Evolutionary conservation across 2,888 invertebrate genomes (phyloP).

Genomic region (Drosophila rubida): DNA sequence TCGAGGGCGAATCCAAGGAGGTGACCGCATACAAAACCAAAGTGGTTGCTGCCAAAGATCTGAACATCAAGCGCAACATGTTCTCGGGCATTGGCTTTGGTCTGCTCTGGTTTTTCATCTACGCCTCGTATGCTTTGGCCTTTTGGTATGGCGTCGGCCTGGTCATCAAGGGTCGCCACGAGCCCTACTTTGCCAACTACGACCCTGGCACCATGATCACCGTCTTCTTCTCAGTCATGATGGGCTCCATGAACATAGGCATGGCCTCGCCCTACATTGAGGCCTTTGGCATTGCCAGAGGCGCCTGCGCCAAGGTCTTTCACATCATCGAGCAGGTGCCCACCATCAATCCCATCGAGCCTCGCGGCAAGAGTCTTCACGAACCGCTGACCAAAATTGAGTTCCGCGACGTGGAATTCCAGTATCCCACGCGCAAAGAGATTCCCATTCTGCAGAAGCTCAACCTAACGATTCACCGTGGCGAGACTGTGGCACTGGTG

Average conservation of each 20-base stretch:
- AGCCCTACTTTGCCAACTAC: slow-evolving; percentile 85
- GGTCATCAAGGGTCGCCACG: slow-evolving; percentile 86
- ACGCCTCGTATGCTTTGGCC: slow-evolving; percentile 90
- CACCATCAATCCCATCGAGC: slow-evolving; percentile 89
- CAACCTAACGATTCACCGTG: slow-evolving; percentile 88
- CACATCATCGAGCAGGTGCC: slow-evolving; percentile 91
- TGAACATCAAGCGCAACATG: slow-evolving; percentile 90
- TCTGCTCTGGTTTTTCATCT: slow-evolving; percentile 91
- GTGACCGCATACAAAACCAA: slow-evolving; percentile 88
- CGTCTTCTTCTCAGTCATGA: slow-evolving; percentile 85
- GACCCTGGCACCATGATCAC: slow-evolving; percentile 89
- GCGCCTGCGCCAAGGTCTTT: slow-evolving; percentile 92
- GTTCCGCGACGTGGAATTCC: slow-evolving; percentile 90
- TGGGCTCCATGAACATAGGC: slow-evolving; percentile 89
- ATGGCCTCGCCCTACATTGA: slow-evolving; percentile 93
- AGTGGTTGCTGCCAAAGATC: slow-evolving; percentile 87
- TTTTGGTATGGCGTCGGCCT: slow-evolving; percentile 93
- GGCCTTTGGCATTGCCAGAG: slow-evolving; percentile 91
- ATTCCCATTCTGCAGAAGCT: slow-evolving; percentile 87
- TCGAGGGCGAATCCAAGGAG: slow-evolving; percentile 91
- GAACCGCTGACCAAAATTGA: slow-evolving; percentile 89
- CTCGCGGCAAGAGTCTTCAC: slow-evolving; percentile 87
- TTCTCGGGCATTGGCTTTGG: slow-evolving; percentile 90
- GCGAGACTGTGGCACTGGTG: slow-evolving; percentile 91
- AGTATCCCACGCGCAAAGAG: slow-evolving; percentile 91